phyloP scores from a whole-genome alignment of 1,140 invertebrate genomes.

The Drosophila nikananu region DNA sequence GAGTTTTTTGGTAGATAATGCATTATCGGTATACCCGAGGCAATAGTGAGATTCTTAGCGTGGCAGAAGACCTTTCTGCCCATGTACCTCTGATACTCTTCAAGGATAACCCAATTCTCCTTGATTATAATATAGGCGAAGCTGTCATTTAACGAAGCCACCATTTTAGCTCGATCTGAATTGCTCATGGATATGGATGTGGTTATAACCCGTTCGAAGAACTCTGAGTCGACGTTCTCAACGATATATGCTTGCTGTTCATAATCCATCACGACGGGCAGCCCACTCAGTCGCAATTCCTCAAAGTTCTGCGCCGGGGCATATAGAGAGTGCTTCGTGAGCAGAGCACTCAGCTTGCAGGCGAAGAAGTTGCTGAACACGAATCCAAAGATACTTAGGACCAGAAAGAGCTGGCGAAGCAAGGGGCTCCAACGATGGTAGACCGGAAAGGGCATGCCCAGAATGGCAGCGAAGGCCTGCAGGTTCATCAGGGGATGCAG shows the following conservation, averaged over 20 bases:
- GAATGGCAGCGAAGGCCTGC: slow-evolving; percentile 20
- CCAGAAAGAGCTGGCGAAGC: slow-evolving; percentile 32
- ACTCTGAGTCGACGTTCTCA: background rate
- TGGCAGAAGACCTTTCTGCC: slow-evolving; percentile 2
- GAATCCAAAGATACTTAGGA: slow-evolving; percentile 44
- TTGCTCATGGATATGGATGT: background rate
- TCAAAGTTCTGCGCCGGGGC: slow-evolving; percentile 16
- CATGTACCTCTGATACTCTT: background rate
- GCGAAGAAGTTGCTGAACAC: slow-evolving; percentile 42
- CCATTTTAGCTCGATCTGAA: background rate
- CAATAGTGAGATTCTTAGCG: background rate
- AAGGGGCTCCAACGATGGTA: background rate
- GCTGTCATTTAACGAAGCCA: slow-evolving; percentile 5
- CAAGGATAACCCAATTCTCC: background rate
- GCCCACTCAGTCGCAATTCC: slow-evolving; percentile 27
- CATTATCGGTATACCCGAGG: background rate
- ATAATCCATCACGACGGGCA: background rate
- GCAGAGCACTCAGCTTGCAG: slow-evolving; percentile 46
- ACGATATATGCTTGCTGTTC: background rate
- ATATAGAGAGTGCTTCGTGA: slow-evolving; percentile 26
- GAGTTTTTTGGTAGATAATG: background rate
- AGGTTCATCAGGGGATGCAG: slow-evolving; percentile 34
- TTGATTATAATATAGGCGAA: background rate
- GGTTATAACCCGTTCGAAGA: background rate
- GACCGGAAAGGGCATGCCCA: slow-evolving; percentile 33